These are phyloP conservation scores for Dicaeum eximium DNA, from an alignment of 2,113 vertebrate genomes.

Conservation along the genomic window DNA sequence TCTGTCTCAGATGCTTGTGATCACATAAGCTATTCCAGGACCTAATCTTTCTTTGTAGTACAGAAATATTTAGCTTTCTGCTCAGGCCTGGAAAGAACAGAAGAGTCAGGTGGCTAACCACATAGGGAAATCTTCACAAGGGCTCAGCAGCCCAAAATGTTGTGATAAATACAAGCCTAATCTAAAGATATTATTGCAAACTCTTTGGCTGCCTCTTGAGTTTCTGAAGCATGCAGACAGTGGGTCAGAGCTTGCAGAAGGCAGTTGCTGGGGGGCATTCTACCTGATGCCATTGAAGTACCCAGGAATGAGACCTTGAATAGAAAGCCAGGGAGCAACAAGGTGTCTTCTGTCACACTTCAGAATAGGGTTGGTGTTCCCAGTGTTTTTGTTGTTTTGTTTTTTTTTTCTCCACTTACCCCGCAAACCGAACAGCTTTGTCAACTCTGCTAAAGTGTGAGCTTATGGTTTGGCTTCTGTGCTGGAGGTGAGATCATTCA, in stretches of 20 bases:
- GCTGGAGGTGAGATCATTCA: background rate
- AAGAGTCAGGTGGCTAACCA: background rate
- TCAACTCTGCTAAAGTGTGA: background rate
- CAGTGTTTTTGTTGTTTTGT: background rate
- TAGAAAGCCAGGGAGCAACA: background rate
- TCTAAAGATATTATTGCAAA: background rate
- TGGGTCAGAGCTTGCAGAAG: background rate
- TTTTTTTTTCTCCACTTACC: background rate
- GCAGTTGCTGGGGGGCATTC: background rate
- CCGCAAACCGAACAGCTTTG: background rate
- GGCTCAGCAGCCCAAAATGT: background rate
- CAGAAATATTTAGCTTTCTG: background rate
- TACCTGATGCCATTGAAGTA: background rate
- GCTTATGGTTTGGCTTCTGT: background rate
- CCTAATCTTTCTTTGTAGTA: background rate
- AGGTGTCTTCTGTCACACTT: background rate
- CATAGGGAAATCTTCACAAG: background rate
- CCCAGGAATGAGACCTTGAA: background rate
- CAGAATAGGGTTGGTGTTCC: background rate
- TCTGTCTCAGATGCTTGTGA: background rate
- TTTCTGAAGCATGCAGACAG: background rate
- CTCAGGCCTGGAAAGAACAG: background rate
- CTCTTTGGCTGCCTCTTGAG: background rate
- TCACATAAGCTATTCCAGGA: background rate
- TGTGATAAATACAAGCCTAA: background rate